Evolutionary conservation across 2,888 invertebrate genomes (phyloP).

Genomic region (Pyrrhosoma nymphula): DNA sequence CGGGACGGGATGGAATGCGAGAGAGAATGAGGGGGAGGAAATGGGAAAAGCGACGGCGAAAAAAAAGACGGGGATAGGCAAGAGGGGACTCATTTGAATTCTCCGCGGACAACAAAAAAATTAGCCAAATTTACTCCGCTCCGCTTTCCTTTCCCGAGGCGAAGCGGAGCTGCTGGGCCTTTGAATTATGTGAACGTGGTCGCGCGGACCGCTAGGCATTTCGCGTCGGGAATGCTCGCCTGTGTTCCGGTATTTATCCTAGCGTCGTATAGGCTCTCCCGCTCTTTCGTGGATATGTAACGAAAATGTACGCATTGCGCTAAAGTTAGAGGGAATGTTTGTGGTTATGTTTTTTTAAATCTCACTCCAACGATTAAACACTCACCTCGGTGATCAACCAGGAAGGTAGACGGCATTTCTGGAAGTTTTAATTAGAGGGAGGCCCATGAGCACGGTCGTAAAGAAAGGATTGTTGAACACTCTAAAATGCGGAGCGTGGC

Average conservation of each 20-base stretch:
- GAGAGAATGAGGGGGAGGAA: background rate
- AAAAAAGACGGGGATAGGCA: background rate
- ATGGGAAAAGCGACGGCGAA: background rate
- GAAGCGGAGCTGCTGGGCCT: background rate
- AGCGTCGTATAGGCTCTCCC: background rate
- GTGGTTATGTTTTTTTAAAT: background rate
- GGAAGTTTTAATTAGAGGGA: too few species aligned
- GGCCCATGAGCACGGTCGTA: too few species aligned
- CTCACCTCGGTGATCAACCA: too few species aligned
- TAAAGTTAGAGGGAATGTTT: background rate
- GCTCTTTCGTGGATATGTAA: background rate
- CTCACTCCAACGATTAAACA: background rate
- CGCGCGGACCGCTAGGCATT: background rate
- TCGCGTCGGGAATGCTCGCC: background rate
- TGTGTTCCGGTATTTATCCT: background rate
- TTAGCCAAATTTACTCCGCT: constrained; percentile 22
- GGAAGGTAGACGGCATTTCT: too few species aligned
- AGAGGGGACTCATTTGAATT: background rate
- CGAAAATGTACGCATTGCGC: constrained; percentile 27
- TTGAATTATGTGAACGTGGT: background rate
- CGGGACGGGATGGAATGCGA: background rate
- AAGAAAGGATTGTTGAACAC: too few species aligned
- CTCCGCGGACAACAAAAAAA: constrained; percentile 3
- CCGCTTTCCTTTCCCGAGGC: background rate
- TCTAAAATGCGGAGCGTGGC: too few species aligned